A percentile compares a stretch with the other conserved stretches of the same genome.
Evolutionary conservation across 1,140 invertebrate species (phyloP).

Genomic region (Heterodera carotae): DNA sequence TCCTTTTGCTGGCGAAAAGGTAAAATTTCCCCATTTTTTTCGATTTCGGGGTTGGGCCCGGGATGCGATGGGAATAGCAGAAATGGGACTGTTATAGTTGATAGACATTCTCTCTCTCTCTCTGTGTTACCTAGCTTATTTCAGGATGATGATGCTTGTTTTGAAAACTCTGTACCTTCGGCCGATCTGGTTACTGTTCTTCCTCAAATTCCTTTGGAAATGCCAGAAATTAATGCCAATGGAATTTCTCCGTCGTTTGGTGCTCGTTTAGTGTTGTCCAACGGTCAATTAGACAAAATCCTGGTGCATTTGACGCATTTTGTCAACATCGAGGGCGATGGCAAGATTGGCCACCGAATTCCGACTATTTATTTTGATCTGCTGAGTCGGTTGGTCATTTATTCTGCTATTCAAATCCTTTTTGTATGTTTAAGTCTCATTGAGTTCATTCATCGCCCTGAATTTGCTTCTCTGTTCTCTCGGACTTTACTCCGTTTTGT

Average conservation of each 20-base stretch:
- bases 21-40: no score
- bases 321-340: neutral
- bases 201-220: neutral
- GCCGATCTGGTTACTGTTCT: slow-evolving; percentile 1
- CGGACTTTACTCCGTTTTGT: slow-evolving; percentile 18
- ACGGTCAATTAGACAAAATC: slow-evolving; percentile 21
- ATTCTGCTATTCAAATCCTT: neutral
- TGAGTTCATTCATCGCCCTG: slow-evolving; percentile 1
- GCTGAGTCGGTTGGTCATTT: slow-evolving; percentile 6
- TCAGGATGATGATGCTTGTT: neutral
- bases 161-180: neutral
- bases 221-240: neutral
- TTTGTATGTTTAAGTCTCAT: slow-evolving; percentile 8
- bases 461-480: slow-evolving; percentile 21
- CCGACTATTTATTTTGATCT: slow-evolving; percentile 30
- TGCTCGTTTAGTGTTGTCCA: slow-evolving; percentile 8
- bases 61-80: no score
- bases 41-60: no score
- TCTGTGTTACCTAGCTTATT: no score
- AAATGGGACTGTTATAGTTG: no score
- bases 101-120: no score
- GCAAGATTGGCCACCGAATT: neutral
- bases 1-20: no score
- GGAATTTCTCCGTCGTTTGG: slow-evolving; percentile 3
- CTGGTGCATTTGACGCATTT: slow-evolving; percentile 10